These are phyloP conservation scores for Synanthedon andrenaeformis DNA, from an alignment of 2,888 invertebrate species.

Conservation along the genomic window DNA sequence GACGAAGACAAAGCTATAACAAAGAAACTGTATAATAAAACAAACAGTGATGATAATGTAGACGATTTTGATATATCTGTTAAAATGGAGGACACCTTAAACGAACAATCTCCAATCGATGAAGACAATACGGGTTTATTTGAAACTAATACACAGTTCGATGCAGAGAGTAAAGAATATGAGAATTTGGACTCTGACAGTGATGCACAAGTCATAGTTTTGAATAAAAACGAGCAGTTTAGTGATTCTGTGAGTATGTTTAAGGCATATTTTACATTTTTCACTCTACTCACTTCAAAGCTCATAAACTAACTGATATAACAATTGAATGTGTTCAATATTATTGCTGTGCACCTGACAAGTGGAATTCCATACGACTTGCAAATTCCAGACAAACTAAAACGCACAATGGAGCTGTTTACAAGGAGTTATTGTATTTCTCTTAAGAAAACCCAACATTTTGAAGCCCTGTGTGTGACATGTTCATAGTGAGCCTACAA, in stretches of 20 bases:
- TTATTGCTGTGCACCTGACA: too few species aligned
- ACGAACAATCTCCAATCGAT: not conserved
- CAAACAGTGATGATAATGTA: not conserved
- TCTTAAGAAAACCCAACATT: too few species aligned
- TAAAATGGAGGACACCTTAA: not conserved
- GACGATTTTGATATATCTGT: not conserved
- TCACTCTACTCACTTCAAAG: too few species aligned
- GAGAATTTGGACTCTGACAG: not conserved
- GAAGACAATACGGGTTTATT: not conserved
- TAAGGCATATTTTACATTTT: not conserved
- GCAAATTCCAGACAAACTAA: too few species aligned
- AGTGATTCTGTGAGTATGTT: conserved; percentile 35
- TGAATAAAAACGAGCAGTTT: conserved; percentile 37
- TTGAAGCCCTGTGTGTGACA: too few species aligned
- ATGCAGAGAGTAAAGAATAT: not conserved
- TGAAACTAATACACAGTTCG: not conserved
- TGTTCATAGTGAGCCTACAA: too few species aligned
- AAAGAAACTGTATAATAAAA: not conserved
- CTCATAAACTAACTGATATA: too few species aligned
- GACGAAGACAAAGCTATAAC: not conserved
- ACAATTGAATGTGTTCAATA: too few species aligned
- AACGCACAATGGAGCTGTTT: too few species aligned
- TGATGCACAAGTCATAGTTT: conserved; percentile 2
- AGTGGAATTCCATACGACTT: too few species aligned
- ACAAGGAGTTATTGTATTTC: too few species aligned